phyloP scores from a whole-genome alignment of 1,140 invertebrate species.

The Neoseiulus cucumeris region DNA sequence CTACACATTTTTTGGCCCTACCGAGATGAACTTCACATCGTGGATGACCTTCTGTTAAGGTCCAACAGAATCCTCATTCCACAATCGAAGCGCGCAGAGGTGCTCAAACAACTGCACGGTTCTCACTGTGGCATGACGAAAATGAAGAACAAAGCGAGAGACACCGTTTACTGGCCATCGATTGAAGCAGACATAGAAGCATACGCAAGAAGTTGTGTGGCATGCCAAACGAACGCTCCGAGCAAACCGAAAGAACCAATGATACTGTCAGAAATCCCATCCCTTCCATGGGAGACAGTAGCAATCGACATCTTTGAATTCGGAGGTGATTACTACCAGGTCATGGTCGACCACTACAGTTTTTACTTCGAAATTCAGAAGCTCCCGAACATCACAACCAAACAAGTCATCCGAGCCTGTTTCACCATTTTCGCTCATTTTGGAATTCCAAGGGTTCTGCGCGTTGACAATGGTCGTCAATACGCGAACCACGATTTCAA shows the following conservation, averaged over 20 bases:
- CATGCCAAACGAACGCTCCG: too few relatives aligned
- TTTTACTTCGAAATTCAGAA: slow-evolving; percentile 18
- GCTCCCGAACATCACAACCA: slow-evolving; percentile 13
- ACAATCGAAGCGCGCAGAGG: neutral
- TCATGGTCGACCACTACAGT: slow-evolving; percentile 20
- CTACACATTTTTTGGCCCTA: slow-evolving; percentile 9
- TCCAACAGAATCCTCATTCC: slow-evolving; percentile 13
- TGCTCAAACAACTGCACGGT: neutral
- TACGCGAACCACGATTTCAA: slow-evolving; percentile 28
- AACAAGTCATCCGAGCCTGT: slow-evolving; percentile 14
- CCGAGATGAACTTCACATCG: neutral
- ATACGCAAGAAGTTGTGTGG: too few relatives aligned
- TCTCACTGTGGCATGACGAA: slow-evolving; percentile 13
- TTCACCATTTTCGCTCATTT: slow-evolving; percentile 17
- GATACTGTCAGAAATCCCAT: slow-evolving; percentile 14
- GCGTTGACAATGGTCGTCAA: slow-evolving; percentile 22
- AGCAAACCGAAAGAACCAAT: too few relatives aligned
- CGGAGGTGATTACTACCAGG: slow-evolving; percentile 12
- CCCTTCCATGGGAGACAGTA: slow-evolving; percentile 19
- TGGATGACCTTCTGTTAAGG: slow-evolving; percentile 12
- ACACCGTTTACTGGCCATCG: slow-evolving; percentile 14
- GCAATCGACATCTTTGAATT: slow-evolving; percentile 12
- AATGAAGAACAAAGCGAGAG: slow-evolving; percentile 12
- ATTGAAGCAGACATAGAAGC: slow-evolving; percentile 23
- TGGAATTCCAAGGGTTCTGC: slow-evolving; percentile 20